Conservation (phyloP, 30 jellyfish, hydroid and myxozoan genomes). For the Aurelia aurita complex sp. Pacific region DNA sequence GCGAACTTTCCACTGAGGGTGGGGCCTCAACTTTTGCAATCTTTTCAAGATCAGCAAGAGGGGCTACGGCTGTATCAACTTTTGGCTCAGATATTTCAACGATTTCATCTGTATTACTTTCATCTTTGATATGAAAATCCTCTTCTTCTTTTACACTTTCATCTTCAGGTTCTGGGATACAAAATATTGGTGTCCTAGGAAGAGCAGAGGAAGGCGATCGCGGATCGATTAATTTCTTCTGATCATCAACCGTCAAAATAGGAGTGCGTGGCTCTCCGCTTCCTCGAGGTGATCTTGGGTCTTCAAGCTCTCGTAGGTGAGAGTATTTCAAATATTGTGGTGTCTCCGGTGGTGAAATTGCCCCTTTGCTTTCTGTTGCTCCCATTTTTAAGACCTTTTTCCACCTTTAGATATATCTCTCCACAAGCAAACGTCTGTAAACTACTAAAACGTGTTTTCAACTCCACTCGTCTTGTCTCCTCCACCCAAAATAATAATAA, state of each 20-base stretch:
- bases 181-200: constrained; percentile 84
- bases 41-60: neutral
- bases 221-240: constrained; percentile 69
- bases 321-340: constrained; percentile 84
- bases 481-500: neutral
- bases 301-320: constrained; percentile 53
- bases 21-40: neutral
- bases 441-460: neutral
- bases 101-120: neutral
- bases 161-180: constrained; percentile 79
- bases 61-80: neutral
- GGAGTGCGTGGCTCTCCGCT: constrained; percentile 63
- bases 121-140: constrained; percentile 3
- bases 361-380: constrained; percentile 68
- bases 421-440: neutral
- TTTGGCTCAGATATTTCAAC: neutral
- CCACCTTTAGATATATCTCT: neutral
- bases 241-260: constrained; percentile 19
- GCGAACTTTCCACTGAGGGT: constrained; percentile 55
- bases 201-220: constrained; percentile 71
- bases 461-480: neutral
- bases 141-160: neutral
- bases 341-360: constrained; percentile 72
- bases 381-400: constrained; percentile 56
- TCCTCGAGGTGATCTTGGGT: constrained; percentile 89